Conservation (phyloP, 2,888 invertebrate species). For the Napeogenes sylphis region DNA sequence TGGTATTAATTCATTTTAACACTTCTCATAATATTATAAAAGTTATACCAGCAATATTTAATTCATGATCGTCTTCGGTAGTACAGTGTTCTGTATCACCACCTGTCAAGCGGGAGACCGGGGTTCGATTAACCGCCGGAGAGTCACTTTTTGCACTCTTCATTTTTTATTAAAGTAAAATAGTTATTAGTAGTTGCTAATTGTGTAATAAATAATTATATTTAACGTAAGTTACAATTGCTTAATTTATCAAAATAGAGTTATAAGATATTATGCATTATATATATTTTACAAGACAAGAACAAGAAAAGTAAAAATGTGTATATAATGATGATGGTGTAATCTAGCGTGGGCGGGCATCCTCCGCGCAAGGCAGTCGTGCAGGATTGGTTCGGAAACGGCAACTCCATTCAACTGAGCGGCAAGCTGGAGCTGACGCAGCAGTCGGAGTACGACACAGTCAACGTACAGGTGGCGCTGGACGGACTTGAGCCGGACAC, state of each 20-base stretch:
- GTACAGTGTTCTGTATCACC: slow-evolving; percentile 78
- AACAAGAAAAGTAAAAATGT: too few species aligned
- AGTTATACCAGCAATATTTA: neutral
- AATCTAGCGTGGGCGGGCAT: slow-evolving; percentile 81
- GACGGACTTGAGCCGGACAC: slow-evolving; percentile 81
- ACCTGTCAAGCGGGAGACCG: slow-evolving; percentile 80
- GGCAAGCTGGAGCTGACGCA: slow-evolving; percentile 90
- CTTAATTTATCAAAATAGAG: too few species aligned
- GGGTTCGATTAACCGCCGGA: slow-evolving; percentile 79
- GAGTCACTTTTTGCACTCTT: slow-evolving; percentile 25
- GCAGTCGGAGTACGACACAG: slow-evolving; percentile 90
- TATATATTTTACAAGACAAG: too few species aligned
- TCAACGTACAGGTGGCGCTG: slow-evolving; percentile 86
- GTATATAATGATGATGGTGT: too few species aligned
- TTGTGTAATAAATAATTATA: too few species aligned
- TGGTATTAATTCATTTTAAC: too few species aligned
- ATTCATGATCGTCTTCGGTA: slow-evolving; percentile 60
- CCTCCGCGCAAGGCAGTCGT: slow-evolving; percentile 90
- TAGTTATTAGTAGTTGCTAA: too few species aligned
- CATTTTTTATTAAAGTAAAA: neutral
- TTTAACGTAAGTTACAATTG: too few species aligned
- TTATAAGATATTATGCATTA: too few species aligned
- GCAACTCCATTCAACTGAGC: slow-evolving; percentile 78
- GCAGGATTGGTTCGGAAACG: slow-evolving; percentile 93
- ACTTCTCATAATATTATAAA: too few species aligned